phyloP scores from a whole-genome alignment of 2,113 vertebrate species.

The Actenoides hombroni region DNA sequence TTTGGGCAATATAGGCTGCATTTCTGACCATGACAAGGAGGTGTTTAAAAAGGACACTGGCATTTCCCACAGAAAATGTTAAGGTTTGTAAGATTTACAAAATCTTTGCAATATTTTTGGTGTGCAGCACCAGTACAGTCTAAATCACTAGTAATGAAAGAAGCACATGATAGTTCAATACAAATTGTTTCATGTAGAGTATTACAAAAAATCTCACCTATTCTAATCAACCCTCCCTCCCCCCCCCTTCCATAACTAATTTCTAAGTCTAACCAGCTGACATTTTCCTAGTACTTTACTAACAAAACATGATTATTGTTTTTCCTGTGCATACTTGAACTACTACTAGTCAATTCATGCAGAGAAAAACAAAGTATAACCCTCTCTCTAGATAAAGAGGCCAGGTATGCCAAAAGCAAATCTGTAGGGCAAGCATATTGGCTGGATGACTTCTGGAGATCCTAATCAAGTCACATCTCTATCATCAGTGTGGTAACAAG shows the following conservation, averaged over 20 bases:
- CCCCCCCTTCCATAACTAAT: slow-evolving; percentile 29
- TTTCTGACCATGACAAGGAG: slow-evolving; percentile 1
- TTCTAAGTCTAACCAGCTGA: slow-evolving; percentile 54
- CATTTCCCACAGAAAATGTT: slow-evolving; percentile 24
- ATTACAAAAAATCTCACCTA: slow-evolving; percentile 21
- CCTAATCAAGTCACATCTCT: background rate
- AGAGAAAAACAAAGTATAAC: slow-evolving; percentile 31
- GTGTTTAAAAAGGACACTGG: background rate
- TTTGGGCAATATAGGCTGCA: background rate
- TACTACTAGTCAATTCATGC: slow-evolving; percentile 41
- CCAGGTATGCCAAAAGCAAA: background rate
- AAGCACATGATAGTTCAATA: slow-evolving; percentile 18
- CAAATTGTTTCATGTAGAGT: slow-evolving; percentile 11
- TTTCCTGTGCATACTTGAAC: slow-evolving; percentile 43
- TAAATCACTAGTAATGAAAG: slow-evolving; percentile 26
- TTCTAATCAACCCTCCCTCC: slow-evolving; percentile 2
- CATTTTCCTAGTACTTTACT: slow-evolving; percentile 37
- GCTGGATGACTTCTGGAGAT: background rate
- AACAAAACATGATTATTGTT: slow-evolving; percentile 39
- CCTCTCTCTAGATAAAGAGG: background rate
- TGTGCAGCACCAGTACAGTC: slow-evolving; percentile 45
- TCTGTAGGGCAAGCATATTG: background rate
- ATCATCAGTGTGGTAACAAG: background rate
- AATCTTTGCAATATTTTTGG: slow-evolving; percentile 41
- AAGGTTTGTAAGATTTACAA: slow-evolving; percentile 63